Base-by-base conservation (phyloP, 1,140 invertebrate genomes). In the Amphibalanus amphitrite region DNA sequence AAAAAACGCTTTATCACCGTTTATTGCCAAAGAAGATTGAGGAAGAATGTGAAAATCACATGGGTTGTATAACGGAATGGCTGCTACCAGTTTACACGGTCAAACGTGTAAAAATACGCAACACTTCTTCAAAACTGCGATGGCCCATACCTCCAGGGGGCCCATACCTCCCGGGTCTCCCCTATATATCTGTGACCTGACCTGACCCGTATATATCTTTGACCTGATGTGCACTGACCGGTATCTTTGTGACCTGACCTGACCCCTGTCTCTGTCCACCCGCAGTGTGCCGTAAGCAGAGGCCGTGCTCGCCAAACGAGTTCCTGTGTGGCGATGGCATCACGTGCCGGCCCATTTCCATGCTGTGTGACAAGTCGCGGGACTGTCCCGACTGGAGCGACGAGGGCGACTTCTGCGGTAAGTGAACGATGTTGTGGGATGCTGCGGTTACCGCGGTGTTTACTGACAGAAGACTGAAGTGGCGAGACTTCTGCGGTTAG, bases 311-410 rank as follows among this genome's bases (percentile, higher is more conserved):
- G 28, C 82, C 82, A 73, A 87, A 88, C 77, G 79, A 82, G 74
- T 85, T 84, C 33, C 81, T 82, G 3, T 88, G 87, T 78, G 80
- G 80, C n/a, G 84, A 86, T 75, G 81, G 77, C 29, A 76, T 78
- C 64, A 78, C 77, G 20, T 85, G 82, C 79, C 80, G 80, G 40
- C 82, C 82, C 38, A 76, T 83, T 67, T 73, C 77, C 1, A 72
- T 77, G 40, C 79, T 86, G 0, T 83, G 82, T 75, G 80, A 83
- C 74, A 77, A 76, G 23, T 76, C 75, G 47, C 70, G 72, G 3
- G 80, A 83, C 72, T 83, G 82, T 74, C 77, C 78, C n/a, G 82
- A 83, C 75, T 76, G 75, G 25, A 80, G 78, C n/a, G 82, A 84
- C 73, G 82, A 84, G 72, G 77, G 77, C 28, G 74, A 76, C 29